These are phyloP conservation scores for Muschampia plurimacula DNA, from an alignment of 2,888 invertebrate genomes.

Conservation along the genomic window DNA sequence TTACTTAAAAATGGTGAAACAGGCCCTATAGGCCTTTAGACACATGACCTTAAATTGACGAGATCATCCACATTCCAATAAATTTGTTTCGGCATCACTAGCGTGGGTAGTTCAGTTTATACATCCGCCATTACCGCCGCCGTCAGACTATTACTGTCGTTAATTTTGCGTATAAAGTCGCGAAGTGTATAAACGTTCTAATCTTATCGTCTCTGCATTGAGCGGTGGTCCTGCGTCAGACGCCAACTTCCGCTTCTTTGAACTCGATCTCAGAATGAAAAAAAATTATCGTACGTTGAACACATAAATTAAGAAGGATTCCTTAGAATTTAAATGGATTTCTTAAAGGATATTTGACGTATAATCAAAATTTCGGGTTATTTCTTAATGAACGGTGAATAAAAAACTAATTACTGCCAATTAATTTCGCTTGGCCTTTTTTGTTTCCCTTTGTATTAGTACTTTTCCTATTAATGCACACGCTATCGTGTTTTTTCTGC, in stretches of 20 bases:
- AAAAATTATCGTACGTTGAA: conserved; percentile 3
- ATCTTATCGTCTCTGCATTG: conserved; percentile 12
- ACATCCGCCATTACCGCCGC: background rate
- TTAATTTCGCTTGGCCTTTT: too few species aligned
- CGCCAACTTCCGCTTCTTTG: conserved; percentile 11
- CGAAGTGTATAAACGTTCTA: conserved; percentile 6
- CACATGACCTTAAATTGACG: too few species aligned
- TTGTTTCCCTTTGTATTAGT: too few species aligned
- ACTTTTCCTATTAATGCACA: too few species aligned
- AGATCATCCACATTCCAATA: background rate
- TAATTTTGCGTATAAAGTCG: conserved; percentile 1
- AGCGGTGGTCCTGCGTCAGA: conserved; percentile 8
- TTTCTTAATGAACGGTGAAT: background rate
- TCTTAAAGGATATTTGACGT: background rate
- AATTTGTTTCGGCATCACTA: background rate
- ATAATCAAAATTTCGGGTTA: background rate
- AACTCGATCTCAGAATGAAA: conserved; percentile 12
- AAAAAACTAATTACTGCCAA: background rate
- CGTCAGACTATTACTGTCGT: background rate
- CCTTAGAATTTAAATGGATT: background rate
- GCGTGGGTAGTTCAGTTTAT: background rate
- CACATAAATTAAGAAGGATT: background rate
- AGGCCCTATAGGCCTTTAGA: too few species aligned
- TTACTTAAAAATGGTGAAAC: too few species aligned
- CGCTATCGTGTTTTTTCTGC: too few species aligned